Conservation (phyloP, 2,113 vertebrate species). For the Oenanthe melanoleuca region DNA sequence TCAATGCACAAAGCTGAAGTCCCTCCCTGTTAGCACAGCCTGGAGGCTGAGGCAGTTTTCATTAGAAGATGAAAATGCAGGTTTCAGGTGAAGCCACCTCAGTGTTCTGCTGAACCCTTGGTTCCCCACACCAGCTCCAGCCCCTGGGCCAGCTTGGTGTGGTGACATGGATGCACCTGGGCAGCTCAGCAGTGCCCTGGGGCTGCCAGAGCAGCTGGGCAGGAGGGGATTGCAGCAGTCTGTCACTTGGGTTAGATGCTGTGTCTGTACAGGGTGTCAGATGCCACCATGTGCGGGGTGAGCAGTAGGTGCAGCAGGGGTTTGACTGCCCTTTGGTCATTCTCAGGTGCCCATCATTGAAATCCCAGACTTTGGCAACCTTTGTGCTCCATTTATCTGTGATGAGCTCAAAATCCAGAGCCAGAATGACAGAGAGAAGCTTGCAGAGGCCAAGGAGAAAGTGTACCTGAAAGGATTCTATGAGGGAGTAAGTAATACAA, state of each 20-base stretch:
- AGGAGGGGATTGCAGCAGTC: no score
- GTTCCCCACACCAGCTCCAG: fast-evolving
- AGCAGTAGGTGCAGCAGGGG: neutral
- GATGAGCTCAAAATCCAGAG: constrained; percentile 97
- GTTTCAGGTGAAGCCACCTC: neutral
- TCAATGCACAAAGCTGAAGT: neutral
- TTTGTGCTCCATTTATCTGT: constrained; percentile 88
- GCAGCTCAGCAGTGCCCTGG: neutral
- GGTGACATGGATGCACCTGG: neutral
- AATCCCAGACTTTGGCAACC: constrained; percentile 90
- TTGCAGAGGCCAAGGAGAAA: constrained; percentile 93
- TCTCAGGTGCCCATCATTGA: constrained; percentile 91
- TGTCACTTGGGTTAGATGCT: neutral
- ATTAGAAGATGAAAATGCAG: fast-evolving
- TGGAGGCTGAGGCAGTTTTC: neutral
- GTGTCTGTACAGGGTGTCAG: no score
- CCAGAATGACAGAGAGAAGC: constrained; percentile 96
- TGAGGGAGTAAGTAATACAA: constrained; percentile 88
- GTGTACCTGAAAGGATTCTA: constrained; percentile 96
- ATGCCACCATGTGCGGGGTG: no score
- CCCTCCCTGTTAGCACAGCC: neutral
- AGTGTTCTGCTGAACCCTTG: fast-evolving
- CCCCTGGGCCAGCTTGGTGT: neutral
- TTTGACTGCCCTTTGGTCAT: neutral
- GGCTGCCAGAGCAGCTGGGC: neutral